phyloP scores from a whole-genome alignment of 2,113 vertebrate species.

The Daphoenositta chrysoptera region DNA sequence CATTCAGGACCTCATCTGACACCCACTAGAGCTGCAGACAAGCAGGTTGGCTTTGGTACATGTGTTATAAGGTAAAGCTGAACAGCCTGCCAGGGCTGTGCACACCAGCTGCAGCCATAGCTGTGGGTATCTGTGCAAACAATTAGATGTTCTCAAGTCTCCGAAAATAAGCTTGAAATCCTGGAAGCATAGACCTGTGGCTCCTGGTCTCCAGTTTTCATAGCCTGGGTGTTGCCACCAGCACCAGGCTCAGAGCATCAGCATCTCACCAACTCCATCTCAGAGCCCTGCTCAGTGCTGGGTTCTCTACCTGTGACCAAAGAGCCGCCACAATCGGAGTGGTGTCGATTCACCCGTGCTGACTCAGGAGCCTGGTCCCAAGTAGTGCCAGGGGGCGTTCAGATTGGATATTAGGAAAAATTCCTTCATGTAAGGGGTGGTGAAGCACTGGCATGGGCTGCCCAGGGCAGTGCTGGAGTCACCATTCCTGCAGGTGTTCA shows the following conservation, averaged over 20 bases:
- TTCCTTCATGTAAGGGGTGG: background rate
- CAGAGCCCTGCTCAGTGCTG: background rate
- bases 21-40: background rate
- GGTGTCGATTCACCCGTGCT: fast-evolving
- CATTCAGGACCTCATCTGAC: background rate
- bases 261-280: background rate
- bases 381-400: background rate
- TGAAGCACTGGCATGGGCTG: background rate
- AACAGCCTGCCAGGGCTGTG: background rate
- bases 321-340: fast-evolving
- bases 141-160: background rate
- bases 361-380: background rate
- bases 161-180: background rate
- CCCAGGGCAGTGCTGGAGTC: background rate
- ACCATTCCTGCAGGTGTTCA: background rate
- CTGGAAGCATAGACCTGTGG: background rate
- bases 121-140: background rate
- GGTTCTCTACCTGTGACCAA: background rate
- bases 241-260: background rate
- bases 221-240: background rate
- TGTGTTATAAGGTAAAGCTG: background rate
- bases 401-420: background rate
- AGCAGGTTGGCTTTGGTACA: background rate
- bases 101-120: background rate
- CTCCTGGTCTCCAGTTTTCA: background rate